A percentile compares a stretch with the other conserved stretches of the same genome.
Conservation (phyloP, 2,888 invertebrate species). For the Notodonta ziczac region DNA sequence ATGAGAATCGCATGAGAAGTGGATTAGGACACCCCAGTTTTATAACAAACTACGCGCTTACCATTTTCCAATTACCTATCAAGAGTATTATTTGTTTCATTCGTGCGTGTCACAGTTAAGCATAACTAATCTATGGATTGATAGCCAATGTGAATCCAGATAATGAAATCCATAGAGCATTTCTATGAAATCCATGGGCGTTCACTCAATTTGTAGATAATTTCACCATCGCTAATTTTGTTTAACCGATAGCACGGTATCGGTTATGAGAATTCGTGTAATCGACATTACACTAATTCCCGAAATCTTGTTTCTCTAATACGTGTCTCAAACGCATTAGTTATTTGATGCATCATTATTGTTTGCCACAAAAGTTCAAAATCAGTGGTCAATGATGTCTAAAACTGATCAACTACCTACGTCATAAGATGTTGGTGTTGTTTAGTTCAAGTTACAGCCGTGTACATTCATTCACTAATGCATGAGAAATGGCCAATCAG, state of each 20-base stretch:
- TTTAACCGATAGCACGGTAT: neutral
- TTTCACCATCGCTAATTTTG: too few relatives aligned
- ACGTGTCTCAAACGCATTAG: neutral
- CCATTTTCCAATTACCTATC: conserved; percentile 24
- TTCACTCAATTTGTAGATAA: neutral
- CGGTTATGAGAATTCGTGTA: neutral
- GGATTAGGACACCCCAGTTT: too few relatives aligned
- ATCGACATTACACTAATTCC: too few relatives aligned
- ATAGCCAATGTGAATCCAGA: neutral
- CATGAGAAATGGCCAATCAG: neutral
- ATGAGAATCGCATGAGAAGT: too few relatives aligned
- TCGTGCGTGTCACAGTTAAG: conserved; percentile 31
- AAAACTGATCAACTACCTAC: neutral
- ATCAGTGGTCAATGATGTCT: too few relatives aligned
- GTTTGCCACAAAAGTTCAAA: neutral
- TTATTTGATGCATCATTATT: neutral
- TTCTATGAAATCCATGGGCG: conserved; percentile 1
- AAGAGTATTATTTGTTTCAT: conserved; percentile 28
- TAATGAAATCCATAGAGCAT: neutral
- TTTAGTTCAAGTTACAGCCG: neutral
- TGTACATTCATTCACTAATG: neutral
- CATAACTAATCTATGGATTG: conserved; percentile 18
- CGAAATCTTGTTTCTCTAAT: neutral
- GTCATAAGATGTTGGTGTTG: neutral
- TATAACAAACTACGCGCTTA: conserved; percentile 19